A percentile compares a stretch with the other conserved stretches of the same genome.
Evolutionary conservation across 1,140 invertebrate species (phyloP).

Genomic region (Heliconius himera): DNA sequence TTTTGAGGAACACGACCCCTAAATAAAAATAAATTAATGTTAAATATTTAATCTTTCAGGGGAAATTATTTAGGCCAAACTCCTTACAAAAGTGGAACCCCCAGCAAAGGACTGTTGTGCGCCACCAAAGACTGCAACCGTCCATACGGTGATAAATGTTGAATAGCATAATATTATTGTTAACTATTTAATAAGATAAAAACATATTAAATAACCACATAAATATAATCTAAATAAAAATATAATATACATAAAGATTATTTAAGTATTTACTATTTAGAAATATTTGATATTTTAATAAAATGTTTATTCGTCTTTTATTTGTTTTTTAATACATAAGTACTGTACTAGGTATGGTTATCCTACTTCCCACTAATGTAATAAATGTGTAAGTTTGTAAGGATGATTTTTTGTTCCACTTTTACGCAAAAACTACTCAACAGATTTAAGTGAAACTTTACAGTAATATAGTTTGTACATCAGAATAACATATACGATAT

Average conservation of each 20-base stretch:
- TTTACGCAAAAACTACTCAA: too few species aligned
- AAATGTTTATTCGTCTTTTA: not conserved
- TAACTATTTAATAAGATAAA: not conserved
- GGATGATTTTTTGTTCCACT: too few species aligned
- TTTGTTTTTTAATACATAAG: not conserved
- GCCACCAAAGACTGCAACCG: conserved; percentile 40
- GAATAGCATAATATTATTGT: not conserved
- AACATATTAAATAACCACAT: not conserved
- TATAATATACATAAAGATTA: too few species aligned
- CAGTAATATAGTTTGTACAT: too few species aligned
- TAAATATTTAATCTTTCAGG: conserved; percentile 44
- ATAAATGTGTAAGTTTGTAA: too few species aligned
- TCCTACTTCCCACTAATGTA: too few species aligned
- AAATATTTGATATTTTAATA: not conserved
- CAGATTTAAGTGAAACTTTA: too few species aligned
- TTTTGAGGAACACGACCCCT: too few species aligned
- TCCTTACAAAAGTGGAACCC: conserved; percentile 43
- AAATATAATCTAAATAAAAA: not conserved
- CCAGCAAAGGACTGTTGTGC: conserved; percentile 43
- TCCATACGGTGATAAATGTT: conserved; percentile 43
- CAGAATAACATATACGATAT: too few species aligned
- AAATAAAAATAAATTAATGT: not conserved
- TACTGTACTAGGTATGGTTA: too few species aligned
- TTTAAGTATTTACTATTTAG: not conserved
- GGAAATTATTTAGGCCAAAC: conserved; percentile 51